Evolutionary conservation across 2,797 vertebrate species (phyloP), one percentile per base, ranked within the genome.

Genomic region (Ara ararauna): DNA sequence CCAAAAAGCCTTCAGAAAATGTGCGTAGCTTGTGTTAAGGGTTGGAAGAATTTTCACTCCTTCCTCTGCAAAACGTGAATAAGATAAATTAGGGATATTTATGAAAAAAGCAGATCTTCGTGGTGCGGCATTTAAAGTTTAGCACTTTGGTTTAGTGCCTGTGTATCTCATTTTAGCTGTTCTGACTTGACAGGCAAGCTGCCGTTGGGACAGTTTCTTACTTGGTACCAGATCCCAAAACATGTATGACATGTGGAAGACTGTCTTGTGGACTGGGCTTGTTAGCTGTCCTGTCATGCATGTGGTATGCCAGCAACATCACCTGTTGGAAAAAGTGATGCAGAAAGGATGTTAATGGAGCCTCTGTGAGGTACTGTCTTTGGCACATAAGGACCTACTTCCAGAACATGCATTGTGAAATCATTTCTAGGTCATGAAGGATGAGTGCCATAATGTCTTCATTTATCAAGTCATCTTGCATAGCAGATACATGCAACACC

Each of bases 231-330:
- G 51, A 11, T 80, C 61, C 62, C 27, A 30, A 30, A 67, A 36
- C 2, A 2, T 0, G 3, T 18, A 5, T 27, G 22, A 32, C 19
- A 14, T 21, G 34, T 53, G 62, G 27, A 72, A 62, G 44, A 9
- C 15, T 23, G 9, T 51, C 24, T 26, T 26, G 12, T 18, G 65
- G 54, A 12, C 44, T 21, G 74, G 14, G 20, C 56, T 50, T 2
- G 1, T 47, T 66, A 11, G 20, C 66, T 78, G 20, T 56, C 7
- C 45, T 38, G 50, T 61, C 64, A 48, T 2, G 14, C 11, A 3
- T 0, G 1, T 18, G 32, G 11, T 8, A 7, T n/a, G 30, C 14
- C n/a, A 51, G 45, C 20, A 56, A 42, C 0, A 0, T 44, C 29
- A 9, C 29, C 13, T 53, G 24, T 36, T 40, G 32, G 53, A 29